Evolutionary conservation across 2,888 invertebrate genomes (phyloP).

Genomic region (Elmis aenea): DNA sequence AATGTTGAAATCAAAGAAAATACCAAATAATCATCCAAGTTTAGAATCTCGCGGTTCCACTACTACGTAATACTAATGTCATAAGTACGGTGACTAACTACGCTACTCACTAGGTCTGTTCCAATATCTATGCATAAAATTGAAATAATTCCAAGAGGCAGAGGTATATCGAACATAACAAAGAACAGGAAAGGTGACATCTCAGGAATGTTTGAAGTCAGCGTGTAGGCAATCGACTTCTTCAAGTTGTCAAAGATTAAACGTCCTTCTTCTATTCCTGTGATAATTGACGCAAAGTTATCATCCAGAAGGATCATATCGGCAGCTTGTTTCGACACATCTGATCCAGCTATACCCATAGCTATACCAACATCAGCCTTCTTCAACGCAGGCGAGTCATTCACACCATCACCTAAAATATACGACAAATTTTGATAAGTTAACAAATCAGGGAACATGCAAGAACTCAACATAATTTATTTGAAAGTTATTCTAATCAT

Average conservation of each 20-base stretch:
- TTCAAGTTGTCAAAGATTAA: constrained; percentile 79
- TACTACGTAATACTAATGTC: no score
- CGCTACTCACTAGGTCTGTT: constrained; percentile 77
- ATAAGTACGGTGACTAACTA: no score
- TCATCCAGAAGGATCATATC: constrained; percentile 84
- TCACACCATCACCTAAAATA: constrained; percentile 84
- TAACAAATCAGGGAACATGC: no score
- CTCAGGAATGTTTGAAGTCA: constrained; percentile 77
- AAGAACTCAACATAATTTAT: no score
- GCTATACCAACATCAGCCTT: constrained; percentile 74
- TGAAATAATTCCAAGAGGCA: constrained; percentile 60
- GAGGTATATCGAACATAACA: constrained; percentile 53
- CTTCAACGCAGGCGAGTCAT: constrained; percentile 79
- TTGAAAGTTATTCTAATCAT: no score
- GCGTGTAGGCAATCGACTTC: constrained; percentile 74
- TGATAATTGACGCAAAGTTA: constrained; percentile 80
- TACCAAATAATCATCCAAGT: no score
- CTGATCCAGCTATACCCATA: constrained; percentile 71
- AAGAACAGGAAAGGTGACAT: constrained; percentile 71
- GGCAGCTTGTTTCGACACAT: constrained; percentile 78
- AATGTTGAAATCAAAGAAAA: no score
- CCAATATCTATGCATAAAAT: constrained; percentile 67
- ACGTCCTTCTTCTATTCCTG: constrained; percentile 76
- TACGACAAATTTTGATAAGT: constrained; percentile 84
- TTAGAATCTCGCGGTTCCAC: no score